Percentiles rank a stretch among this genome's conserved stretches.
Evolutionary conservation across 2,113 vertebrate genomes (phyloP).

Genomic region (Rhinoptilus africanus): DNA sequence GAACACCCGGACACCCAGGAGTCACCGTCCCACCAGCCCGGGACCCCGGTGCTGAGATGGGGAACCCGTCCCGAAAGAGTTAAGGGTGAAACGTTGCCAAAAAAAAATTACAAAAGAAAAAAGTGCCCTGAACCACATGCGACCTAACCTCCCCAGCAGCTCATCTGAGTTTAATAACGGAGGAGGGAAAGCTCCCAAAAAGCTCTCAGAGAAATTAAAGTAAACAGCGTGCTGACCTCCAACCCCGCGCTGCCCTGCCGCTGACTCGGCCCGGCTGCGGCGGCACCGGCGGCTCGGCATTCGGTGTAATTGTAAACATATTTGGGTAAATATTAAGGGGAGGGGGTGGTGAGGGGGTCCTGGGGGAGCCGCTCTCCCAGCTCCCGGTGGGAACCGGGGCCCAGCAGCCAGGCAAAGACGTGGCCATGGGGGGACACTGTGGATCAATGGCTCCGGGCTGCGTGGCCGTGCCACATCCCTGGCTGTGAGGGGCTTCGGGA

Average conservation of each 20-base stretch:
- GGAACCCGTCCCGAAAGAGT: constrained; percentile 8
- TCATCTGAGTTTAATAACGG: constrained; percentile 75
- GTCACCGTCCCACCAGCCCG: neutral
- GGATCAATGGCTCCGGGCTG: accelerated
- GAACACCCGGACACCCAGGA: neutral
- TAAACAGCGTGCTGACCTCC: constrained; percentile 67
- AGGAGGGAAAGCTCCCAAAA: constrained; percentile 65
- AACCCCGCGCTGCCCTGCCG: constrained; percentile 21
- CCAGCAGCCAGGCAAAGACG: accelerated
- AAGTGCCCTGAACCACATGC: constrained; percentile 60
- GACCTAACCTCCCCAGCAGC: constrained; percentile 59
- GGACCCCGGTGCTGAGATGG: neutral
- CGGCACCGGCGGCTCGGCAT: neutral
- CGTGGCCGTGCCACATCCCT: accelerated
- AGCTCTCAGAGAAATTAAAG: constrained; percentile 74
- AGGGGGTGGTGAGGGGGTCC: neutral
- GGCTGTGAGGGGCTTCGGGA: neutral
- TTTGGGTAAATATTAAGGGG: neutral
- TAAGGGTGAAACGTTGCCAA: neutral
- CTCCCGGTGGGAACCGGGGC: neutral
- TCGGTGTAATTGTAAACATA: constrained; percentile 61
- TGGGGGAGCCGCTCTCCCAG: neutral
- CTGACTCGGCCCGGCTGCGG: constrained; percentile 42
- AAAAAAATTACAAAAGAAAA: neutral
- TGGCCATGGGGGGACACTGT: accelerated